These are phyloP conservation scores for Neodon shergylaensis DNA, from an alignment of 2,113 vertebrate genomes.

Conservation along the genomic window DNA sequence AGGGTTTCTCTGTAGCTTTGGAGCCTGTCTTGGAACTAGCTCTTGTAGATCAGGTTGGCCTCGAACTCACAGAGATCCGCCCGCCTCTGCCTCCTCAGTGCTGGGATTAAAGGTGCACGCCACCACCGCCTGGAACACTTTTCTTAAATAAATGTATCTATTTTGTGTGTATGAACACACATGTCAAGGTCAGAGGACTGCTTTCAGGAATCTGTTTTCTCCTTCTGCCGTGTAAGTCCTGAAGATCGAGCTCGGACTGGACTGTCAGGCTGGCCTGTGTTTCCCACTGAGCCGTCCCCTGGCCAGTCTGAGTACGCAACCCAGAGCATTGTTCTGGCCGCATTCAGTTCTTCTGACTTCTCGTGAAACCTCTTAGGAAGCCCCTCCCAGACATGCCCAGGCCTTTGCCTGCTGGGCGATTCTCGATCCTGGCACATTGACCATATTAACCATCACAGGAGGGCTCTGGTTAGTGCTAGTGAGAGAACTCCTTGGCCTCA, in stretches of 20 bases:
- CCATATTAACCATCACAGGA: neutral
- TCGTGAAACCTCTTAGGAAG: neutral
- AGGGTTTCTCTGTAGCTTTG: too few relatives aligned
- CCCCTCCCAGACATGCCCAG: neutral
- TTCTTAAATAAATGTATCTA: neutral
- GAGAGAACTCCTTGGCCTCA: neutral
- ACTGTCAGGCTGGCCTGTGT: neutral
- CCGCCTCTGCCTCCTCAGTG: too few relatives aligned
- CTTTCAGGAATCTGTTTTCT: neutral
- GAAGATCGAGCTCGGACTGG: too few relatives aligned
- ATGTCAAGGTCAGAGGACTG: neutral
- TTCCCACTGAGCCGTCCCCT: neutral
- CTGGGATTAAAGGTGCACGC: too few relatives aligned
- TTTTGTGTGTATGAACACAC: neutral
- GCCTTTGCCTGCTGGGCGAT: neutral
- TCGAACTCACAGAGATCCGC: too few relatives aligned
- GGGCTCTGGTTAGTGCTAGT: neutral
- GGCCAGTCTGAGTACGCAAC: fast-evolving
- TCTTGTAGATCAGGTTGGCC: too few relatives aligned
- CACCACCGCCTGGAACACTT: too few relatives aligned
- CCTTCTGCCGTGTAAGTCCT: too few relatives aligned
- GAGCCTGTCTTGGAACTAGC: too few relatives aligned
- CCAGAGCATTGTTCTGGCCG: neutral
- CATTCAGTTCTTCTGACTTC: neutral
- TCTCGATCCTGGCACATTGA: neutral